Evolutionary conservation across 1,140 invertebrate genomes (phyloP), one percentile per base, ranked within the genome.

Genomic region (Hypsibius dujardini): DNA sequence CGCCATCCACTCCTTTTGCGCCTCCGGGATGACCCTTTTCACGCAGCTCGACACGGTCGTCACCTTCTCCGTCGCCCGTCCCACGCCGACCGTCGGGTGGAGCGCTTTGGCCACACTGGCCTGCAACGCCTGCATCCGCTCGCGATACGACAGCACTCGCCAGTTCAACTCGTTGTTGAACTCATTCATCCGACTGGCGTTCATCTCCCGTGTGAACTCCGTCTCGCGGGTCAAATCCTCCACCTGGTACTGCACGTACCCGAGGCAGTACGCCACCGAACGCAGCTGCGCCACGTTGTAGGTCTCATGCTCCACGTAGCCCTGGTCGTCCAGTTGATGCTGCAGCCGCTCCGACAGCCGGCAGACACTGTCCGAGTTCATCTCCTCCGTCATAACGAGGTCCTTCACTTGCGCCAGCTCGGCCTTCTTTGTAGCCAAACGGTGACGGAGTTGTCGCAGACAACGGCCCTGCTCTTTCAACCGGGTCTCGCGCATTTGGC

Each of bases 251-350:
- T 67, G 62, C 62, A 42, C 62, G 45, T 42, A 42, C 12, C 12
- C 12, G 12, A 67, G 62, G 42, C 62, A 12, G 45, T 67, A 67
- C 62, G 62, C 62, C 62, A 67, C 62, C 62, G 62, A 67, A 7
- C 62, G 62, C 42, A 67, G 62, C 12, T 67, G 12, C 12, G 62
- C 7, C 3, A 67, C 42, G 12, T 3, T 42, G 12, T 15, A 12
- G 12, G 62, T 7, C 42, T 67, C 12, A 7, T 12, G 42, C 12
- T 67, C 12, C 3, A 45, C 12, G 7, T 15, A 42, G 12, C 62
- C 12, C 42, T 15, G 12, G 42, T 67, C 62, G 12, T 67, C 62
- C 12, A 67, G 12, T 45, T 67, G 3, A 3, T 45, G 62, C 62
- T 67, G 62, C 62, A 67, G 12, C 12, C 42, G 12, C 42, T 67